Percentiles rank a stretch among this genome's conserved stretches.
Evolutionary conservation across 2,888 invertebrate species (phyloP).

Genomic region (Heteromyza rotundicornis): DNA sequence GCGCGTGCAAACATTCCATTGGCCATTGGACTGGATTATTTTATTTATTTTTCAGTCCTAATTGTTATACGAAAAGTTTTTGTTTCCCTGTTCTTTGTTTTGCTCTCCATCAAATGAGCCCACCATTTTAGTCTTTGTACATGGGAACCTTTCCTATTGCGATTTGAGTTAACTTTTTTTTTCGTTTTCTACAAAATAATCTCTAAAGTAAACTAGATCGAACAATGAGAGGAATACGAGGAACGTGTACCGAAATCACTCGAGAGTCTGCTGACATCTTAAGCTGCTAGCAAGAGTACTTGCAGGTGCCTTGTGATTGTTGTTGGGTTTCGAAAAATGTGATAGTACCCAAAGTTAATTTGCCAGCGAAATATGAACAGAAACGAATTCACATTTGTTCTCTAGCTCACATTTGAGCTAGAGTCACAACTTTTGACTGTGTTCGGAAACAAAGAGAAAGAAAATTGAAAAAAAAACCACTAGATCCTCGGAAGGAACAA

Average conservation of each 20-base stretch:
- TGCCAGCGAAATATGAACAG: background rate
- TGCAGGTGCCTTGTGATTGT: conserved; percentile 15
- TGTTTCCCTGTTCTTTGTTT: background rate
- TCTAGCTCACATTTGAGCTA: background rate
- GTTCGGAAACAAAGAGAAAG: background rate
- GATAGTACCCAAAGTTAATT: background rate
- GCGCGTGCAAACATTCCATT: too few species aligned
- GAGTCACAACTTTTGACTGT: background rate
- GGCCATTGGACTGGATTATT: too few species aligned
- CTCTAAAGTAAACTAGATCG: background rate
- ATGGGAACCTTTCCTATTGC: too few species aligned
- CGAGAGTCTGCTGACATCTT: conserved; percentile 11
- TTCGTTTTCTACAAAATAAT: too few species aligned
- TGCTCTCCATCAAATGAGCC: too few species aligned
- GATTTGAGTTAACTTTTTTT: too few species aligned
- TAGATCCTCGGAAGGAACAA: background rate
- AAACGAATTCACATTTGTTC: background rate
- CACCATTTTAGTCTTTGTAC: too few species aligned
- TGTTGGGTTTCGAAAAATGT: background rate
- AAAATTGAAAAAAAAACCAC: background rate
- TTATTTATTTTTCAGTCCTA: too few species aligned
- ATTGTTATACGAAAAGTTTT: background rate
- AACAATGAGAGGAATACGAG: background rate
- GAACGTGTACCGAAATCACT: background rate
- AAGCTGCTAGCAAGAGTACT: conserved; percentile 6